Conservation (phyloP, 35 echinoderm and acorn worm genomes). For the Diadema setosum region DNA sequence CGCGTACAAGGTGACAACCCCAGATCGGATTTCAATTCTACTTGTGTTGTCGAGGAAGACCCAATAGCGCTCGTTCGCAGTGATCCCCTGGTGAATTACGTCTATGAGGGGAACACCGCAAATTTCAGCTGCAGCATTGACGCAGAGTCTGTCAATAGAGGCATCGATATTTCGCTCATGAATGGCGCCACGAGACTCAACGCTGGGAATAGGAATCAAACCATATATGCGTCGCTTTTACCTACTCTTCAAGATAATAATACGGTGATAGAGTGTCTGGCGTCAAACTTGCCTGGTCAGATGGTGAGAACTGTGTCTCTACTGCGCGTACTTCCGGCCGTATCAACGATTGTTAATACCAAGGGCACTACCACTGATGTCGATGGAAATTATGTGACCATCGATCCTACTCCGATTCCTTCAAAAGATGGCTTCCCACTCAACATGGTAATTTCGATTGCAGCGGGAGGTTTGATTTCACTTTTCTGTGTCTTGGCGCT, state of each 20-base stretch:
- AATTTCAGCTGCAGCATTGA: background rate
- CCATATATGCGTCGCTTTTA: background rate
- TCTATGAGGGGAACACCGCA: background rate
- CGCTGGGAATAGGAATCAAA: background rate
- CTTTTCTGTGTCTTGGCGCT: background rate
- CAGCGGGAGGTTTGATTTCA: background rate
- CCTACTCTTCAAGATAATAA: background rate
- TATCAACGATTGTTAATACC: background rate
- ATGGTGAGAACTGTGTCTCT: background rate
- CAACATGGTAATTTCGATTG: background rate
- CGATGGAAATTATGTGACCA: background rate
- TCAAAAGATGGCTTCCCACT: background rate
- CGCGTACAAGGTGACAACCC: background rate
- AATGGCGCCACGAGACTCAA: background rate
- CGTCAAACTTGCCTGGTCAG: background rate
- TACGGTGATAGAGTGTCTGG: background rate
- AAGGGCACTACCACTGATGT: background rate
- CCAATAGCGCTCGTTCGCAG: background rate
- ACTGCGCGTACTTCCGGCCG: background rate
- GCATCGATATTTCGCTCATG: background rate
- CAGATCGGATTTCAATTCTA: background rate
- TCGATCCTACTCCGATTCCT: background rate
- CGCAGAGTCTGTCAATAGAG: background rate
- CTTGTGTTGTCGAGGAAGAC: background rate
- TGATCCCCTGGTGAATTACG: background rate